Evolutionary conservation across 2,113 vertebrate genomes (phyloP), one percentile per base, ranked within the genome.

Genomic region (Terrapene triunguis): DNA sequence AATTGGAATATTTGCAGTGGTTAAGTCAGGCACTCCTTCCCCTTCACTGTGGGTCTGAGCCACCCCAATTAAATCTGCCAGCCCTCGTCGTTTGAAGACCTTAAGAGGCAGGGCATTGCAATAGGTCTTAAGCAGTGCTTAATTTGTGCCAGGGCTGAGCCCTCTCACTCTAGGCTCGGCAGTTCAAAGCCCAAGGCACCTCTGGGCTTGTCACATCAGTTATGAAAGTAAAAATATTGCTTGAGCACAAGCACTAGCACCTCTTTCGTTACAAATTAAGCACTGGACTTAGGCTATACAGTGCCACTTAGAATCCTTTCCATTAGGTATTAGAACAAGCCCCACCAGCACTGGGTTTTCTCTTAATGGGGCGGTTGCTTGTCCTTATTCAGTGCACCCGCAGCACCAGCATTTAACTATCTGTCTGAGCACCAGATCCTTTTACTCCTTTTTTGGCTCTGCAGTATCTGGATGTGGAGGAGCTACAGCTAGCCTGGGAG

Each of bases 381-480:
- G 69, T 29, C 32, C 21, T 47, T 7, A 38, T 22, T 35, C 29
- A 69, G 5, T 69, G 59, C 47, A 69, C 17, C 0, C 22, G 0
- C 65, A 53, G 76, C 11, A 24, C 84, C 42, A 55, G 55, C 59
- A 51, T 25, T 3, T 55, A 82, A 48, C 0, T 1, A 84, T 42
- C 38, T 13, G 32, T 55, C 53, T 85, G 54, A 92, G 5, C 82
- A 74, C 21, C 13, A 19, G 10, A 9, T 76, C 87, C 42, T 59
- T 82, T 97, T 88, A 2, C 27, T 82, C 54, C 72, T 82, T 88
- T 78, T 51, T 48, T 79, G 47, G 84, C 96, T 90, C 96, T 90
- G 54, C 81, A 99, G 99, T 50, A 84, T 88, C 55, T 94, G 81
- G 97, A 95, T 89, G 76, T 96, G 44, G 98, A 97, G 69, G 96